Conservation (phyloP, 2,113 vertebrate species). For the Eclectus roratus region DNA sequence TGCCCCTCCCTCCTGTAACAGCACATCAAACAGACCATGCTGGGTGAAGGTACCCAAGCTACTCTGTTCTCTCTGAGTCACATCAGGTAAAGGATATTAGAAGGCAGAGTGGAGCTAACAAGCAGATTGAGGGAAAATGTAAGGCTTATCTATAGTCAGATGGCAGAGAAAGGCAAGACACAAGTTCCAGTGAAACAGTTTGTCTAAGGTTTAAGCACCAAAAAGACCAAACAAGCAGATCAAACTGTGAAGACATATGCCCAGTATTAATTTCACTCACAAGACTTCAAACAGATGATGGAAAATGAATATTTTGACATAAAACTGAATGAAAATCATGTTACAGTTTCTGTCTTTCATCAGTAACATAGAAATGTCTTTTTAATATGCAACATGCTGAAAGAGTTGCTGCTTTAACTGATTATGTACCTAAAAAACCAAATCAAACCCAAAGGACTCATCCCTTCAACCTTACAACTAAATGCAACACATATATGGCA, state of each 20-base stretch:
- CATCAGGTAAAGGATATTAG: background rate
- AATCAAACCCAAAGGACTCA: background rate
- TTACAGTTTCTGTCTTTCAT: background rate
- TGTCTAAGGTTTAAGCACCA: background rate
- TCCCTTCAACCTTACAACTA: background rate
- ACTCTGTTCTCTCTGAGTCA: background rate
- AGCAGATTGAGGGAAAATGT: background rate
- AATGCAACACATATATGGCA: background rate
- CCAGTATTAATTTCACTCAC: background rate
- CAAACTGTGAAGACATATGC: background rate
- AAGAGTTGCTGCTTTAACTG: background rate
- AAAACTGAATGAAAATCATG: background rate
- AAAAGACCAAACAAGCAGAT: background rate
- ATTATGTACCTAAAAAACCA: background rate
- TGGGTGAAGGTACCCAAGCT: background rate
- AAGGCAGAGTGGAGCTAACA: background rate
- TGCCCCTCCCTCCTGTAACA: rapidly evolving
- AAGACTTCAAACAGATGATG: background rate
- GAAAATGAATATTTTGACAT: background rate
- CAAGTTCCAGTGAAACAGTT: background rate
- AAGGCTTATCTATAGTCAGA: background rate
- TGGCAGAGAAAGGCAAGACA: background rate
- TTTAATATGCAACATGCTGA: background rate
- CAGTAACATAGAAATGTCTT: background rate
- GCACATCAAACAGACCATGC: rapidly evolving